Conservation (phyloP, 2,113 vertebrate species). For the Sturnira hondurensis region DNA sequence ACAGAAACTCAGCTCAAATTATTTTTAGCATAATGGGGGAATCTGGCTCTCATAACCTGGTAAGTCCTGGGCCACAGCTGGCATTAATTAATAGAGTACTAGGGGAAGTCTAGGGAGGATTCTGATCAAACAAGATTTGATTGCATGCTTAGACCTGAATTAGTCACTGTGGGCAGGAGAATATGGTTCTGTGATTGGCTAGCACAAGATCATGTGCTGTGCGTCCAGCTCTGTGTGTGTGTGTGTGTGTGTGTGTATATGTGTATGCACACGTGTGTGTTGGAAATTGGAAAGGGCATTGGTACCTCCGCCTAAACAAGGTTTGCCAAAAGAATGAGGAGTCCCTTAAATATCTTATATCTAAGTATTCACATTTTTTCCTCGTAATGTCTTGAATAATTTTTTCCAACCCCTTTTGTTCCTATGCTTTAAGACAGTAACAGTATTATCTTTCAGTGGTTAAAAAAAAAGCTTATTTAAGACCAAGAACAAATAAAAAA, state of each 20-base stretch:
- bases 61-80: background rate
- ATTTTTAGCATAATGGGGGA: background rate
- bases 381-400: background rate
- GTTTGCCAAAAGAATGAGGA: background rate
- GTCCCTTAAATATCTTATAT: background rate
- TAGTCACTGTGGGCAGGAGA: background rate
- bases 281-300: background rate
- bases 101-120: background rate
- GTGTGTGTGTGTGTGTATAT: background rate
- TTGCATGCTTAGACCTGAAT: background rate
- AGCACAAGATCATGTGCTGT: background rate
- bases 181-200: background rate
- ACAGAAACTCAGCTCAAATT: background rate
- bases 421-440: background rate
- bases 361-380: background rate
- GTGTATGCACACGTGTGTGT: fast-evolving
- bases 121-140: background rate
- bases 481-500: background rate
- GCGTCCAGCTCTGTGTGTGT: background rate
- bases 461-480: background rate
- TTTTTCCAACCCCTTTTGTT: background rate
- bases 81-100: background rate
- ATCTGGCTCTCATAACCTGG: background rate
- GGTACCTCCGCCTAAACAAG: background rate
- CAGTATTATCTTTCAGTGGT: background rate